phyloP scores from a whole-genome alignment of 2,113 vertebrate genomes.

The Camelus dromedarius region DNA sequence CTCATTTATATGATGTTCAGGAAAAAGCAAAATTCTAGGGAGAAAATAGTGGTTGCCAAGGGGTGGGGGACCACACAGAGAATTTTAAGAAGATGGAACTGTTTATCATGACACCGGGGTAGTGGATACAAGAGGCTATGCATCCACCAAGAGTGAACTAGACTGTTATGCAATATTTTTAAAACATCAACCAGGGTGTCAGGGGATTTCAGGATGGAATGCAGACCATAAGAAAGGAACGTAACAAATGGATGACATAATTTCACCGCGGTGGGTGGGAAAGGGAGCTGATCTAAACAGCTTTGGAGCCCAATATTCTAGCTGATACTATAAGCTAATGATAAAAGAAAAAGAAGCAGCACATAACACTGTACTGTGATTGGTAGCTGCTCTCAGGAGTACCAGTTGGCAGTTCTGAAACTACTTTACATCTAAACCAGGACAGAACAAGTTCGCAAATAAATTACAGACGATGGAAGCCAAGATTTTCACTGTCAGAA shows the following conservation, averaged over 20 bases:
- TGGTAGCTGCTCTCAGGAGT: neutral
- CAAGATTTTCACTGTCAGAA: conserved; percentile 14
- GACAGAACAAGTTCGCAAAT: neutral
- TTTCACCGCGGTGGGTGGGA: neutral
- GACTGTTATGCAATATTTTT: neutral
- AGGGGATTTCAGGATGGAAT: neutral
- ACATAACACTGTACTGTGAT: neutral
- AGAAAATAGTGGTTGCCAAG: neutral
- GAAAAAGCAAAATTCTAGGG: neutral
- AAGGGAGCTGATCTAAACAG: neutral
- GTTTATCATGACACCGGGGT: neutral
- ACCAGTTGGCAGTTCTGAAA: neutral
- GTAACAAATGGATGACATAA: too few relatives aligned
- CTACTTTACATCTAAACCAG: neutral
- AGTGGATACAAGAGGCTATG: fast-evolving
- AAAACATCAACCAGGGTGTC: neutral
- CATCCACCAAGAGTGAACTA: neutral
- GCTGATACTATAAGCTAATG: neutral
- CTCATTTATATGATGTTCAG: neutral
- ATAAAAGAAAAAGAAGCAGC: neutral
- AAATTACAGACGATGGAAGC: neutral
- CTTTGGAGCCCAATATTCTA: neutral
- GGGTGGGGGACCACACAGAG: neutral
- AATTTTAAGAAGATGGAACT: neutral
- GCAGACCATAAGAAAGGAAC: neutral